Conservation (phyloP, 2,888 invertebrate species). For the Carterocephalus palaemon region DNA sequence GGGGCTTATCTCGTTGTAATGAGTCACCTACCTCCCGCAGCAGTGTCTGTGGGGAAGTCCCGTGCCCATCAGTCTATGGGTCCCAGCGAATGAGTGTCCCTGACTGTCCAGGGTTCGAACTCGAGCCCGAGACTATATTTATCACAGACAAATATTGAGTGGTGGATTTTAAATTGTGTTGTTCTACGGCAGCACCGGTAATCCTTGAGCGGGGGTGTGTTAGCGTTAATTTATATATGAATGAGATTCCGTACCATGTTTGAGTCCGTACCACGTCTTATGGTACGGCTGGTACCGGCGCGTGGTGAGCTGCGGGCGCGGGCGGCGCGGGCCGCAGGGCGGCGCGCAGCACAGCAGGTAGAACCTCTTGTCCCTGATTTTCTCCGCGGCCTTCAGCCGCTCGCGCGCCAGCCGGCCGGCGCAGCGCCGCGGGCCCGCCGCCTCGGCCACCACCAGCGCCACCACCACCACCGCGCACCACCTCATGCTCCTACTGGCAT, state of each 20-base stretch:
- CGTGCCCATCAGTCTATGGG: too few species aligned
- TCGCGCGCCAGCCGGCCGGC: constrained; percentile 65
- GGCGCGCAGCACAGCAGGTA: constrained; percentile 62
- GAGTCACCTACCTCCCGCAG: too few species aligned
- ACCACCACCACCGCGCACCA: constrained; percentile 41
- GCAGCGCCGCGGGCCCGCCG: constrained; percentile 54
- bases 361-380: constrained; percentile 67
- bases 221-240: neutral
- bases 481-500: constrained; percentile 47
- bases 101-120: too few species aligned
- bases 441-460: constrained; percentile 39
- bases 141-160: too few species aligned
- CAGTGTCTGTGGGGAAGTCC: too few species aligned
- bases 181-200: too few species aligned
- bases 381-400: constrained; percentile 67
- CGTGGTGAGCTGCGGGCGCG: constrained; percentile 45
- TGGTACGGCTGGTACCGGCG: constrained; percentile 67
- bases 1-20: too few species aligned
- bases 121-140: too few species aligned
- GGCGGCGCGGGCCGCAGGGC: constrained; percentile 46
- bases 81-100: too few species aligned
- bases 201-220: too few species aligned
- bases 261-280: constrained; percentile 67
- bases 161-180: too few species aligned
- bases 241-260: constrained; percentile 53